These are phyloP conservation scores for Oriolus oriolus DNA, from an alignment of 2,113 vertebrate species.

Conservation along the genomic window DNA sequence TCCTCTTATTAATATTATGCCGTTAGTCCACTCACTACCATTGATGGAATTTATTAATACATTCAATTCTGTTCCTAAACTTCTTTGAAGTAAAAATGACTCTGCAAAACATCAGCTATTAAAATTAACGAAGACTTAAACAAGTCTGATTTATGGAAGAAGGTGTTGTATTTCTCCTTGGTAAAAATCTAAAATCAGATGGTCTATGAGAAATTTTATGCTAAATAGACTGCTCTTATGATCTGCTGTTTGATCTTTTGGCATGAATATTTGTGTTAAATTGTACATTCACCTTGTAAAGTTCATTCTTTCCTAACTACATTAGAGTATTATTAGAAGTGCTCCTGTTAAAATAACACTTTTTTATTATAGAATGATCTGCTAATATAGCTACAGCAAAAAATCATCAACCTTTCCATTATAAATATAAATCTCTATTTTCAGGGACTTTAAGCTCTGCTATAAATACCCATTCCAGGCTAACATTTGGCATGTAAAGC, in stretches of 20 bases:
- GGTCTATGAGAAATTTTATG: not conserved
- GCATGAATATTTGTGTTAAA: not conserved
- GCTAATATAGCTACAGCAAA: not conserved
- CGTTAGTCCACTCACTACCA: not conserved
- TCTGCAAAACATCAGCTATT: not conserved
- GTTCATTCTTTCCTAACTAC: conserved; percentile 25
- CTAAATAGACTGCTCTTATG: not conserved
- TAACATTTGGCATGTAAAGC: not conserved
- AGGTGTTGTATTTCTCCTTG: not conserved
- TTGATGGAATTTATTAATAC: not conserved
- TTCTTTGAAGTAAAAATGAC: not conserved
- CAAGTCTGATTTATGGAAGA: not conserved
- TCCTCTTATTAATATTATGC: not conserved
- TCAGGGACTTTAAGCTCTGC: not conserved
- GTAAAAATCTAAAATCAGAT: not conserved
- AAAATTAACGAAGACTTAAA: not conserved
- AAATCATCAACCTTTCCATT: not conserved
- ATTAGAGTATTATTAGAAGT: conserved; percentile 2
- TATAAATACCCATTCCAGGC: not conserved
- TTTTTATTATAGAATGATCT: conserved; percentile 12
- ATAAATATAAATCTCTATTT: conserved; percentile 7
- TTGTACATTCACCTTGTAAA: conserved; percentile 15
- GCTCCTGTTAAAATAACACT: conserved; percentile 12
- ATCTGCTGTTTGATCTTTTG: not conserved
- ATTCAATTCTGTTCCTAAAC: not conserved